Evolutionary conservation across 2,888 invertebrate genomes (phyloP), one percentile per base, ranked within the genome.

Genomic region (Euzophera pinguis): DNA sequence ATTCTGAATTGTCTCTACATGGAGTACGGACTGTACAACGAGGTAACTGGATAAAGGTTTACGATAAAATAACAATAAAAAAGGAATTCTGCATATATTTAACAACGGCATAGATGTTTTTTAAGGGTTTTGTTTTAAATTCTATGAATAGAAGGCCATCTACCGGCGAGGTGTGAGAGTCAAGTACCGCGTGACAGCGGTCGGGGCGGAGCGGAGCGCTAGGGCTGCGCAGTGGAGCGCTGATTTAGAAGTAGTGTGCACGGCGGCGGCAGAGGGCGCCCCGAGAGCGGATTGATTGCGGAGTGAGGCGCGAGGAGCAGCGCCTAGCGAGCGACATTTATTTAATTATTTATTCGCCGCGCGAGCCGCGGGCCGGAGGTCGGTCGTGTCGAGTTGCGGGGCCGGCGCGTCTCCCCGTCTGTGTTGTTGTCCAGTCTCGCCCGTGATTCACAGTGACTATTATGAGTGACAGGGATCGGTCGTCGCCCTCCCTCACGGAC

Each of bases 391-490:
- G 73, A 75, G 77, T 74, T 80, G 81, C 81, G 83, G 83, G 85
- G 81, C 84, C 84, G 85, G 84, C 78, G 75, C 75, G 71, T 76
- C 71, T 71, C 79, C 80, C 81, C 82, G 81, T 73, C 64, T 65
- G 78, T 84, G 80, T 81, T 78, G 75, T 83, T 72, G 69, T 78
- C 74, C 9, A 71, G 69, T 62, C 63, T 64, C 72, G 2, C 9
- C 77, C 75, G 81, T 81, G 85, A 76, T 77, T 59, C 74, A 82
- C 45, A 86, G 89, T 89, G 89, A 91, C 92, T 93, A 94, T 93
- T 92, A 96, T 96, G 96, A 95, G 95, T 92, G 95, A 95, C 93
- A 95, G 95, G 93, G 95, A 95, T 93, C 94, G 95, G 91, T 94
- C 93, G 90, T 96, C 95, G 92, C 95, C 95, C 89, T 95, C 95